Conservation (phyloP, 2,113 vertebrate species). For the Epinephelus lanceolatus region DNA sequence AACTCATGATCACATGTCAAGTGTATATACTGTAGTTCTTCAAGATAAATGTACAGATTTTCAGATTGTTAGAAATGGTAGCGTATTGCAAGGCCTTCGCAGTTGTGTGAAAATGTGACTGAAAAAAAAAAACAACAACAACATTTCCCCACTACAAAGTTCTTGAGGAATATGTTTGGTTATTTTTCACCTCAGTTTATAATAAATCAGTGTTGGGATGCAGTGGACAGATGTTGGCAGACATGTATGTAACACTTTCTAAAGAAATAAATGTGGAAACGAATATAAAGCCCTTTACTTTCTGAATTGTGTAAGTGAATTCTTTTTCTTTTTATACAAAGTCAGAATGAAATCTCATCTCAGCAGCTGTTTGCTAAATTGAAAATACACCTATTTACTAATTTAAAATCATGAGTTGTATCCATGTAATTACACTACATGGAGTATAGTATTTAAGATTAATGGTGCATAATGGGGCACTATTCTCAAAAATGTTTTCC, state of each 20-base stretch:
- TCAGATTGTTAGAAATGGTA: slow-evolving; percentile 70
- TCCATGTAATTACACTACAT: background rate
- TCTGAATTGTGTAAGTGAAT: slow-evolving; percentile 15
- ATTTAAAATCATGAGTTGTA: background rate
- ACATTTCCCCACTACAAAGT: slow-evolving; percentile 40
- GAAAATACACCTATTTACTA: background rate
- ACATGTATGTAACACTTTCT: slow-evolving; percentile 80
- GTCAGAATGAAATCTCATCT: background rate
- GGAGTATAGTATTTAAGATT: background rate
- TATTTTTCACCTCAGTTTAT: slow-evolving; percentile 73
- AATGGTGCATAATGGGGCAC: background rate
- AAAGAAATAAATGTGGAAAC: slow-evolving; percentile 75
- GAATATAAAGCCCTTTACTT: slow-evolving; percentile 32
- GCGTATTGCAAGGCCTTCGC: slow-evolving; percentile 63
- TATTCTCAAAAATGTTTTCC: background rate
- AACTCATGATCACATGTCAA: slow-evolving; percentile 27
- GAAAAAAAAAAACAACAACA: slow-evolving; percentile 17
- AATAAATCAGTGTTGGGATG: slow-evolving; percentile 69
- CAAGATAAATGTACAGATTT: slow-evolving; percentile 73
- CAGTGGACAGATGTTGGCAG: slow-evolving; percentile 64
- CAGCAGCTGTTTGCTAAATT: background rate
- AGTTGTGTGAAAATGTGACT: slow-evolving; percentile 70
- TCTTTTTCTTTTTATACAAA: background rate
- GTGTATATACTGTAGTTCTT: slow-evolving; percentile 73
- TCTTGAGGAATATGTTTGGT: slow-evolving; percentile 51